These are phyloP conservation scores for Nibea coibor DNA, from an alignment of 2,113 vertebrate genomes.

Conservation along the genomic window DNA sequence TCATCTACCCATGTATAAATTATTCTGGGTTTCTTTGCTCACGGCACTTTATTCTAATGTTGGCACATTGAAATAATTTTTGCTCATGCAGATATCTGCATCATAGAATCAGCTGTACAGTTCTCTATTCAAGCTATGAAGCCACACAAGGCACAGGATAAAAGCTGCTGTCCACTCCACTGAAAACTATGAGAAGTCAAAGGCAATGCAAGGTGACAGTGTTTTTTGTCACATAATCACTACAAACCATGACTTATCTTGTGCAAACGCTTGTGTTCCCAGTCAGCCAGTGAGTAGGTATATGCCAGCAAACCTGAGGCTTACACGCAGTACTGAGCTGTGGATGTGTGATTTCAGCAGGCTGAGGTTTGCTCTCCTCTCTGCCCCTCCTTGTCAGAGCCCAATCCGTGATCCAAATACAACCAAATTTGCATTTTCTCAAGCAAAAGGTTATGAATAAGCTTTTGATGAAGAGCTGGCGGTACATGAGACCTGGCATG, in stretches of 20 bases:
- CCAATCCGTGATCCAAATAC: constrained; percentile 53
- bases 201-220: constrained; percentile 14
- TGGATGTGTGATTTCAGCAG: constrained; percentile 71
- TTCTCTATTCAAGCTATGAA: constrained; percentile 63
- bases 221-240: constrained; percentile 70
- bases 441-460: constrained; percentile 54
- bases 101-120: background rate
- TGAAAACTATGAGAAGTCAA: constrained; percentile 18
- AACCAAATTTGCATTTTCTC: constrained; percentile 59
- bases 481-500: constrained; percentile 24
- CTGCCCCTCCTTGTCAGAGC: constrained; percentile 37
- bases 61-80: constrained; percentile 2
- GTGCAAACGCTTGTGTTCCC: constrained; percentile 57
- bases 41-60: background rate
- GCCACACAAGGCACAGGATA: constrained; percentile 33
- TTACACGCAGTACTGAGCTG: constrained; percentile 63
- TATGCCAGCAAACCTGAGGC: constrained; percentile 63
- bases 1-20: constrained; percentile 34
- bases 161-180: constrained; percentile 1
- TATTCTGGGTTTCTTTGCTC: constrained; percentile 9
- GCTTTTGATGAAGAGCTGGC: constrained; percentile 39
- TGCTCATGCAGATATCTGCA: constrained; percentile 1
- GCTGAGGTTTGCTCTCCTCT: constrained; percentile 46
- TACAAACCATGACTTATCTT: constrained; percentile 75
- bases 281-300: constrained; percentile 59